Base-by-base conservation (phyloP, 2,797 vertebrate species). In the Hapalemur alaotrensis region DNA sequence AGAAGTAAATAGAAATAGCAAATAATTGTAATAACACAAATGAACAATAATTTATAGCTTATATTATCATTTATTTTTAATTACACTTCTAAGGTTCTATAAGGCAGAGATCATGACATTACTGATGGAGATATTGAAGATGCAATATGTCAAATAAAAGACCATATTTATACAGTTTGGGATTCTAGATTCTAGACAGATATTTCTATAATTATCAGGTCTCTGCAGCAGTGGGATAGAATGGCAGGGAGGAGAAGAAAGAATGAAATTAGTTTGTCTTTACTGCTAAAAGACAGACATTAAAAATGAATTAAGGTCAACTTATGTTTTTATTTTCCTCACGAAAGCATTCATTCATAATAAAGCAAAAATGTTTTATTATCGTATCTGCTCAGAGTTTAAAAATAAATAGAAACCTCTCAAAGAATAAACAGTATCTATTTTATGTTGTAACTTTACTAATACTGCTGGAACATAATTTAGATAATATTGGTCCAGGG, bases 321-420 rank as follows among this genome's bases (percentile, higher is more conserved):
- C 73, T 76, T 2, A 67, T 0, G 7, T 35, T 96, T 83, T 73
- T 61, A 57, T 80, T 90, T 80, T 79, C 6, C 22, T 83, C 17
- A 59, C 20, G 41, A 92, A 81, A 15, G n/a, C 61, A 70, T 93
- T 69, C n/a, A 43, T 83, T 92, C 52, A 41, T 41, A 41, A 41
- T 41, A 41, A 41, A 41, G 20, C 5, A 95, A 67, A 83, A 75
- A 46, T n/a, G 8, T 83, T 41, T 38, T 83, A 70, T 20, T 83
- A 32, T 52, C 5, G 12, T 91, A 86, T 92, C 8, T 78, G 9
- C 10, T 59, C n/a, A 52, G 61, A 61, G 1, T 86, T 95, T 79
- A 79, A 57, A 92, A 84, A 81, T 38, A 82, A 91, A 75, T 10
- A 84, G 35, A 92, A 93, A 70, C 35, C 7, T 95, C 12, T 95